These are phyloP conservation scores for Lasiurus borealis DNA, from an alignment of 2,113 vertebrate genomes.

Conservation along the genomic window DNA sequence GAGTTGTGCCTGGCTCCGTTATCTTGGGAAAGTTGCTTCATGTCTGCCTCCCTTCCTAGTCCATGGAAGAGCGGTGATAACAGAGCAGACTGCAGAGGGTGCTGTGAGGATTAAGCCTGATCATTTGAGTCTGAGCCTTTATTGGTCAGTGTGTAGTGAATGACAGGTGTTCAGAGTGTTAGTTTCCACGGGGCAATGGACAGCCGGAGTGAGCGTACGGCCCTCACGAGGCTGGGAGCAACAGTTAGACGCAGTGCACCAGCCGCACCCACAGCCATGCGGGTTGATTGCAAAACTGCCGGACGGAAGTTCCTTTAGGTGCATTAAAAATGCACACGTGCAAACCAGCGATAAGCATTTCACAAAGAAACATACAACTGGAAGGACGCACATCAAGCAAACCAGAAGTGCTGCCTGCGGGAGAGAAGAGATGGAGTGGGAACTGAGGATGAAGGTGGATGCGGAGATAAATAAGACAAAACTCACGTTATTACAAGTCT, in stretches of 20 bases:
- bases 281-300: neutral
- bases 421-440: neutral
- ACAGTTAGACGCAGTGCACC: neutral
- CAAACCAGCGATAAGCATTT: neutral
- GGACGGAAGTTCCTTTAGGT: neutral
- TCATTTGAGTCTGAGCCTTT: neutral
- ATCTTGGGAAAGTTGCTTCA: neutral
- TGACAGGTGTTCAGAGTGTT: neutral
- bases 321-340: neutral
- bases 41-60: neutral
- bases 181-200: neutral
- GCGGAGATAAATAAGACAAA: fast-evolving
- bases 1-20: neutral
- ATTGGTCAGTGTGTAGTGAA: neutral
- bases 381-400: fast-evolving
- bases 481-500: neutral
- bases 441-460: neutral
- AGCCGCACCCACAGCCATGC: fast-evolving
- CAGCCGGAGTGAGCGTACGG: neutral
- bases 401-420: neutral
- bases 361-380: fast-evolving
- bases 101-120: neutral
- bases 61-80: neutral
- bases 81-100: neutral
- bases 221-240: neutral